Evolutionary conservation across 2,888 invertebrate genomes (phyloP).

Genomic region (Heliconius sara): DNA sequence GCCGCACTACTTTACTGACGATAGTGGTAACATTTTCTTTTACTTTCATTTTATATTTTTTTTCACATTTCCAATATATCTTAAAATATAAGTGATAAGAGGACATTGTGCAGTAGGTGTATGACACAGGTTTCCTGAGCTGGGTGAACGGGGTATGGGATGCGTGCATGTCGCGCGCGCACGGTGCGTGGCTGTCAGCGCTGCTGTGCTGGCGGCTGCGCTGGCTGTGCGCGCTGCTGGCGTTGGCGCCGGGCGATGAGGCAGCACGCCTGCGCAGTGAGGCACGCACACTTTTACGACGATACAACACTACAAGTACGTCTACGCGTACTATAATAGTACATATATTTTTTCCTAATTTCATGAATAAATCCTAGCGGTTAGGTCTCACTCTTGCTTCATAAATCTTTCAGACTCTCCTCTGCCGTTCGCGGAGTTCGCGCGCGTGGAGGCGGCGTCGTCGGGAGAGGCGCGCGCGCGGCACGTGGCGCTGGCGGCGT

Average conservation of each 20-base stretch:
- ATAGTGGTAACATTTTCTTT: conserved; percentile 51
- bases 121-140: conserved; percentile 53
- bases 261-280: conserved; percentile 49
- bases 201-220: conserved; percentile 72
- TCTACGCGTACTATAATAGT: no score
- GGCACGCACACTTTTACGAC: conserved; percentile 49
- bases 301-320: conserved; percentile 33
- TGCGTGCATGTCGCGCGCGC: conserved; percentile 52
- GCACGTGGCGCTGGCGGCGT: conserved; percentile 49
- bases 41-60: no score
- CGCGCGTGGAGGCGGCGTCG: conserved; percentile 61
- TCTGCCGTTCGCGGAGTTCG: conserved; percentile 63
- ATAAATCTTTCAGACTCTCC: conserved; percentile 43
- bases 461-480: conserved; percentile 48
- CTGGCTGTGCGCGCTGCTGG: conserved; percentile 65
- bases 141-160: conserved; percentile 54
- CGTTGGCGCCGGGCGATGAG: conserved; percentile 50
- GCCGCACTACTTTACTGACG: conserved; percentile 67
- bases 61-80: neutral
- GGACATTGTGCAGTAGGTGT: neutral
- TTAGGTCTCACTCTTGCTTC: neutral
- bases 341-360: no score
- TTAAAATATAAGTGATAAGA: neutral
- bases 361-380: no score
- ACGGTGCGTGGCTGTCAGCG: conserved; percentile 56